Conservation (phyloP, 2,113 vertebrate species). For the Burhinus oedicnemus region DNA sequence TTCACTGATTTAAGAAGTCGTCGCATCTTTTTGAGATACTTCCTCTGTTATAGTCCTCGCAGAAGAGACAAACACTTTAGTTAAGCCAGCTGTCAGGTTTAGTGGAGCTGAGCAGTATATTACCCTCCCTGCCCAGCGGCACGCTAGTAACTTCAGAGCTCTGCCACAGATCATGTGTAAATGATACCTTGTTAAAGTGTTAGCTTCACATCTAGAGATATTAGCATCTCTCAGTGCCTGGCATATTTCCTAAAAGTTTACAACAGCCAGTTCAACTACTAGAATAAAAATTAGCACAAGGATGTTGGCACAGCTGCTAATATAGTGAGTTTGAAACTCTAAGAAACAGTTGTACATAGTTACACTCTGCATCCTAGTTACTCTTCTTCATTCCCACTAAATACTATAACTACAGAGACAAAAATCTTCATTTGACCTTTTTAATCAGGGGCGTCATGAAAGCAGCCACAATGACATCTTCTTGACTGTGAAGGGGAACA, state of each 20-base stretch:
- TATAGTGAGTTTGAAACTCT: not conserved
- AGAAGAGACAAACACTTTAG: not conserved
- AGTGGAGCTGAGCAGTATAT: not conserved
- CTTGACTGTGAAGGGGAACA: not conserved
- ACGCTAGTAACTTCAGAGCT: not conserved
- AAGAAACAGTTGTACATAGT: not conserved
- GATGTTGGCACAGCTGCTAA: not conserved
- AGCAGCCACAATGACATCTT: not conserved
- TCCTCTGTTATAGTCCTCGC: not conserved
- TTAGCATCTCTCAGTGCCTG: not conserved
- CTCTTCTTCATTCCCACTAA: not conserved
- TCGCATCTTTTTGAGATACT: not conserved
- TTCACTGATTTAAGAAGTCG: not conserved
- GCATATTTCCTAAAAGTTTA: not conserved
- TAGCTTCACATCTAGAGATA: not conserved
- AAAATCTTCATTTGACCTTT: not conserved
- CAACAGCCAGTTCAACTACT: not conserved
- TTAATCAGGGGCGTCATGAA: not conserved
- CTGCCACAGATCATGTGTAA: not conserved
- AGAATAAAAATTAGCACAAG: not conserved
- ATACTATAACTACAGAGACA: not conserved
- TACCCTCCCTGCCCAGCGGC: not conserved
- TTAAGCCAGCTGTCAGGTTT: not conserved
- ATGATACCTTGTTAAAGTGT: not conserved
- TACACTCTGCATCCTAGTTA: not conserved